These are phyloP conservation scores for Cyprinodon variegatus DNA, from an alignment of 2,113 vertebrate species.

Conservation along the genomic window DNA sequence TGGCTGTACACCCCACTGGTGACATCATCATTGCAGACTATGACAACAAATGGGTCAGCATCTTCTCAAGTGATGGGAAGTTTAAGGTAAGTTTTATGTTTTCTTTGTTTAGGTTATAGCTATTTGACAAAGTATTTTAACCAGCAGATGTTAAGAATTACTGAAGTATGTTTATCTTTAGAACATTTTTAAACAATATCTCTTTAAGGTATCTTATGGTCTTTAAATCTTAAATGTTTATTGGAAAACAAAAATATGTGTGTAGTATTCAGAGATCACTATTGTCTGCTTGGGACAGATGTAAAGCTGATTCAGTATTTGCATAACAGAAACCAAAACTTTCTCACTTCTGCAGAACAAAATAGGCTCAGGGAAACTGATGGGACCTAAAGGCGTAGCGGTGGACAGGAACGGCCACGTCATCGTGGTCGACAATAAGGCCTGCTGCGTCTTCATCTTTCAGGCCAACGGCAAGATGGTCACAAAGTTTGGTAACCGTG, in stretches of 20 bases:
- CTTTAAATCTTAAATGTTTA: background rate
- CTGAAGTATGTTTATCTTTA: background rate
- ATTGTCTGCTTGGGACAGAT: background rate
- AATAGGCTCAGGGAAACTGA: slow-evolving; percentile 95
- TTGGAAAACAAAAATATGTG: background rate
- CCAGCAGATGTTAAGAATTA: background rate
- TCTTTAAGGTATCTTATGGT: background rate
- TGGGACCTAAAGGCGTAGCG: slow-evolving; percentile 97
- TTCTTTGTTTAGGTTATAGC: background rate
- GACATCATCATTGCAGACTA: slow-evolving; percentile 98
- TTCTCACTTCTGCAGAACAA: slow-evolving; percentile 81
- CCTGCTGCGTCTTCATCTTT: slow-evolving; percentile 97
- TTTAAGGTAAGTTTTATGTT: slow-evolving; percentile 86
- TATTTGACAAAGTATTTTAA: background rate
- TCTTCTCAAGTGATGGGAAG: slow-evolving; percentile 95
- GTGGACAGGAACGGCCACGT: slow-evolving; percentile 96
- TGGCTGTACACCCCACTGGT: slow-evolving; percentile 92
- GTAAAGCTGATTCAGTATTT: background rate
- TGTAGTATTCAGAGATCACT: background rate
- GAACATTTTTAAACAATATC: background rate
- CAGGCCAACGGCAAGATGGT: slow-evolving; percentile 96
- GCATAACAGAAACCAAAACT: background rate
- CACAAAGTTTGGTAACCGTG: slow-evolving; percentile 94
- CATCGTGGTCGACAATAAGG: slow-evolving; percentile 97
- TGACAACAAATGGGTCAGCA: slow-evolving; percentile 99